Base-by-base conservation (phyloP, 2,888 invertebrate genomes). In the Xanthorhoe spadicearia region DNA sequence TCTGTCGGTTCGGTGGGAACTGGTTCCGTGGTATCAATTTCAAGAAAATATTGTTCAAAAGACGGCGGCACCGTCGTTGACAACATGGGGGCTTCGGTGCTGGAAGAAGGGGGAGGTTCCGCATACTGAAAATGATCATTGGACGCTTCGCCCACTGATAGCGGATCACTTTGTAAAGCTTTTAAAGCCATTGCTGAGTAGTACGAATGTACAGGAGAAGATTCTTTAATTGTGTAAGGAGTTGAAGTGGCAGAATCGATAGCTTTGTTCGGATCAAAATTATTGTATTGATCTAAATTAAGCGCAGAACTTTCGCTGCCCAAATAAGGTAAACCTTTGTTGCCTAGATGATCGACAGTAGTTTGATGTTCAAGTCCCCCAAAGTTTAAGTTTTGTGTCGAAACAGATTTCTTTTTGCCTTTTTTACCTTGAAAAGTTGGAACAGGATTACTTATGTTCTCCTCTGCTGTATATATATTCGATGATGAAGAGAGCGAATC, bases 351-450 rank as follows among this genome's bases (percentile, higher is more conserved):
- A 71, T 92, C 88, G 8, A 90, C 82, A 6, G 84, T 84, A 13
- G 87, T 87, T 64, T 87, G 82, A 66, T 87, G 88, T 58, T 89
- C 89, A 73, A 87, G 83, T 19, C 87, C 87, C 10, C 90, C 90
- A 75, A 93, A 92, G 63, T 82, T 89, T 50, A 93, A 86, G 67
- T 90, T 92, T 76, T 93, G 93, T 0, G 88, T 88, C 1, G 93
- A 93, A 69, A 91, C 79, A 0, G 93, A 91, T 72, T 92, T 93
- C 67, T 90, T 90, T 75, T 84, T 87, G 7, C 83, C 83, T 69
- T 81, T 90, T 68, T 83, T 83, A 10, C 72, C 74, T 51, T 80
- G 80, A 61, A 69, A 75, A 46, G 76, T 70, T 70, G 77, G 73
- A 18, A 73, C 71, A 1, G 79, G 69, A 49, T 81, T 81, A 46